These are phyloP conservation scores for Ctenopoma multispine DNA, from an alignment of 2,797 vertebrate species.

Conservation along the genomic window DNA sequence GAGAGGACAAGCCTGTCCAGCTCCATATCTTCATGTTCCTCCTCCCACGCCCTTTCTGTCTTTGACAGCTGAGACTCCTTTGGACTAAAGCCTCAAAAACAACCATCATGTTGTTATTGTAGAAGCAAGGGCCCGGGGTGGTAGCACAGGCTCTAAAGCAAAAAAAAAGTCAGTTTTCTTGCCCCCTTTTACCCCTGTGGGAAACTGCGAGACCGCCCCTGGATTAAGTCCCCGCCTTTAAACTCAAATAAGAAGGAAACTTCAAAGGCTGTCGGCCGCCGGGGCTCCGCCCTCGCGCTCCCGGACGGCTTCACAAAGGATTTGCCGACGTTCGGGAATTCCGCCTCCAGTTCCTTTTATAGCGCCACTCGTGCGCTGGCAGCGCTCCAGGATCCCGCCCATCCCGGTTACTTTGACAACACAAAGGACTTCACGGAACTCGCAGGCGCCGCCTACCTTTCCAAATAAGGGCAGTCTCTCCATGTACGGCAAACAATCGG, in stretches of 20 bases:
- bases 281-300: slow-evolving; percentile 81
- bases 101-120: slow-evolving; percentile 74
- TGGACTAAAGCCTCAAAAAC: slow-evolving; percentile 70
- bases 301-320: slow-evolving; percentile 83
- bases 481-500: slow-evolving; percentile 89
- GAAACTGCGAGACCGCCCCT: slow-evolving; percentile 79
- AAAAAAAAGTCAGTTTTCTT: slow-evolving; percentile 71
- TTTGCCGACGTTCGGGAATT: slow-evolving; percentile 86
- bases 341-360: slow-evolving; percentile 86
- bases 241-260: slow-evolving; percentile 81
- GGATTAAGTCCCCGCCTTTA: slow-evolving; percentile 83
- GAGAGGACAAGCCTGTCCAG: slow-evolving; percentile 64
- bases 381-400: slow-evolving; percentile 75
- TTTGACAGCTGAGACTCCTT: slow-evolving; percentile 72
- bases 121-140: slow-evolving; percentile 68
- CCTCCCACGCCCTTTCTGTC: slow-evolving; percentile 66
- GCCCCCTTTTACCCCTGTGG: slow-evolving; percentile 80
- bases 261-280: slow-evolving; percentile 79
- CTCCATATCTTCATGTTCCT: slow-evolving; percentile 56
- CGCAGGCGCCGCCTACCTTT: slow-evolving; percentile 68
- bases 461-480: slow-evolving; percentile 84
- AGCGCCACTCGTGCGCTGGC: slow-evolving; percentile 84
- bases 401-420: slow-evolving; percentile 80
- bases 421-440: slow-evolving; percentile 84
- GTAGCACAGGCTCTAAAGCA: slow-evolving; percentile 66